Percentiles rank a stretch among this genome's conserved stretches.
phyloP scores from a whole-genome alignment of 2,113 vertebrate genomes.

The Pseudorhombus dupliciocellatus region DNA sequence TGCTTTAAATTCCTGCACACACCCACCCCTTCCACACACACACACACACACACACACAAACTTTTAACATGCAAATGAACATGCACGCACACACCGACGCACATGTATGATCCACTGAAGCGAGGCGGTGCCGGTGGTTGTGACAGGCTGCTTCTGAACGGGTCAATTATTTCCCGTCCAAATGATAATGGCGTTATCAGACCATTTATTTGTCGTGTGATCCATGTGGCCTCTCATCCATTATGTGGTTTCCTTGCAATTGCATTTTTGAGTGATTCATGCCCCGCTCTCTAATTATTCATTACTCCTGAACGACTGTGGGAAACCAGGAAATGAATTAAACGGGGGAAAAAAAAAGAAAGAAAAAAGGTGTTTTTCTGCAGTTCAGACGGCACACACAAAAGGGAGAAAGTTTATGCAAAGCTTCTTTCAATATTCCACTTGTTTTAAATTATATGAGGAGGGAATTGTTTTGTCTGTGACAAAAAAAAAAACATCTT shows the following conservation, averaged over 20 bases:
- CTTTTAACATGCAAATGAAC: background rate
- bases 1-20: slow-evolving; percentile 39
- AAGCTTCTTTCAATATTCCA: slow-evolving; percentile 26
- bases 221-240: slow-evolving; percentile 65
- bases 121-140: slow-evolving; percentile 38
- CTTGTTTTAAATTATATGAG: slow-evolving; percentile 45
- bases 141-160: slow-evolving; percentile 56
- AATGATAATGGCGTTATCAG: slow-evolving; percentile 76
- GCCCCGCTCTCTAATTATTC: slow-evolving; percentile 68
- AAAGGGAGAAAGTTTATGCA: slow-evolving; percentile 21
- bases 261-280: slow-evolving; percentile 71
- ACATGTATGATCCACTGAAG: slow-evolving; percentile 37
- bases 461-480: slow-evolving; percentile 46
- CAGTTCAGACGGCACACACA: slow-evolving; percentile 10
- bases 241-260: slow-evolving; percentile 65
- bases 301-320: slow-evolving; percentile 51
- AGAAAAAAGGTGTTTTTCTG: slow-evolving; percentile 15
- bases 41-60: background rate
- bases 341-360: slow-evolving; percentile 25
- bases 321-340: slow-evolving; percentile 34
- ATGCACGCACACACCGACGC: background rate
- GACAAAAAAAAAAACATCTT: slow-evolving; percentile 37
- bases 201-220: slow-evolving; percentile 74
- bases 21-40: background rate
- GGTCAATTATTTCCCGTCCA: slow-evolving; percentile 75